These are phyloP conservation scores for Drosophila takahashii DNA, from an alignment of 1,140 invertebrate species.

Conservation along the genomic window DNA sequence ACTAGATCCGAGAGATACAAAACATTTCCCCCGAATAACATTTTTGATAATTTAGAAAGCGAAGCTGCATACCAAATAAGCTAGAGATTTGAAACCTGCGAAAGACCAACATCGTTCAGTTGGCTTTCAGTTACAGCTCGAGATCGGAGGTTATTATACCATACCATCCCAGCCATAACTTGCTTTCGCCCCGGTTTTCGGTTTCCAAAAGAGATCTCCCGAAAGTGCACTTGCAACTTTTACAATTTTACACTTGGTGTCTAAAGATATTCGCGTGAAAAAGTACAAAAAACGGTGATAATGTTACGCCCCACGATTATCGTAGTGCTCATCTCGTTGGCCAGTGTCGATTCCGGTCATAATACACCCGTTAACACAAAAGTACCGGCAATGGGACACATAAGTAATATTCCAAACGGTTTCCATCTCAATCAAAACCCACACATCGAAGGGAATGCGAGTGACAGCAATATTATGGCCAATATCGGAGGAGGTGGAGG, in stretches of 20 bases:
- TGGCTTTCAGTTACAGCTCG: constrained; percentile 37
- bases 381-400: constrained; percentile 3
- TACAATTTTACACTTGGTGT: constrained; percentile 37
- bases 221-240: constrained; percentile 43
- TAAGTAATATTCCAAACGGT: constrained; percentile 35
- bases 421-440: constrained; percentile 6
- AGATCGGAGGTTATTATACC: constrained; percentile 33
- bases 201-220: constrained; percentile 3
- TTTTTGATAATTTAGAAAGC: constrained; percentile 75
- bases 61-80: constrained; percentile 53
- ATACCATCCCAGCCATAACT: not conserved
- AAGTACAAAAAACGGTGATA: constrained; percentile 43
- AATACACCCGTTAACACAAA: constrained; percentile 34
- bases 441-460: constrained; percentile 10
- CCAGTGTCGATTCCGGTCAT: constrained; percentile 75
- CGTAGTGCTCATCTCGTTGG: constrained; percentile 58
- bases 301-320: constrained; percentile 66
- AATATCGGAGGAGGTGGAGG: constrained; percentile 9
- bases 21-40: constrained; percentile 12
- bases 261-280: constrained; percentile 17
- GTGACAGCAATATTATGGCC: constrained; percentile 23
- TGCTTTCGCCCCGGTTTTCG: constrained; percentile 38
- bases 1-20: constrained; percentile 26
- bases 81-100: constrained; percentile 31
- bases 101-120: constrained; percentile 19